Evolutionary conservation across 2,888 invertebrate genomes (phyloP), one percentile per base, ranked within the genome.

Genomic region (Epiblema foenella): DNA sequence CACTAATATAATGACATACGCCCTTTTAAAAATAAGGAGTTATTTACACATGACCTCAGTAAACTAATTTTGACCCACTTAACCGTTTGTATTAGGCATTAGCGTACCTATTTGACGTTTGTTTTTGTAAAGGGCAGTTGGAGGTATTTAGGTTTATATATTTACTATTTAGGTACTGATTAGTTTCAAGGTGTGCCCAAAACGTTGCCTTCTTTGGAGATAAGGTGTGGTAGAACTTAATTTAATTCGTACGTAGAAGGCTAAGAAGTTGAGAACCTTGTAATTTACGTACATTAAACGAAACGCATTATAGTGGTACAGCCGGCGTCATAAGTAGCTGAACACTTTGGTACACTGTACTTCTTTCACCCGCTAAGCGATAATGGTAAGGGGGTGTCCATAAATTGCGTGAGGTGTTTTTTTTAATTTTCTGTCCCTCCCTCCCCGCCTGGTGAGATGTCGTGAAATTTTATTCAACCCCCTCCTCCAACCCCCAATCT

Each of bases 61-160:
- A 42, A 46, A 49, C 66, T 39, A 57, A 71, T 67, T 71, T 62
- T 46, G 56, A 56, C 71, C 71, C 56, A 67, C 71, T 66, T 71
- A 20, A 17, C 33, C 24, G 59, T 65, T 42, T 64, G 29, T 33
- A 15, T 68, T 68, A 42, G 54, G n/a, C 52, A 42, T 65, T 65
- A 59, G 17, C 56, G 56, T 54, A 52, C 52, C 52, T n/a, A 15
- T 42, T 42, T 18, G 52, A 18, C 54, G 68, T 68, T 68, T 56
- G 56, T n/a, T 29, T n/a, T 29, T 52, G 24, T 68, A 68, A 68
- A 68, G 68, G 68, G 68, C 68, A 68, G 60, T 68, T 68, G 68
- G 11, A 64, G 49, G 17, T 68, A 68, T 60, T 68, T 60, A 60
- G 68, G 60, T 52, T 54, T 51, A 15, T 12, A 64, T 56, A 56